Percentiles rank a stretch among this genome's conserved stretches.
These are phyloP conservation scores for Tragelaphus oryx DNA, from an alignment of 2,797 vertebrate species.

Conservation along the genomic window DNA sequence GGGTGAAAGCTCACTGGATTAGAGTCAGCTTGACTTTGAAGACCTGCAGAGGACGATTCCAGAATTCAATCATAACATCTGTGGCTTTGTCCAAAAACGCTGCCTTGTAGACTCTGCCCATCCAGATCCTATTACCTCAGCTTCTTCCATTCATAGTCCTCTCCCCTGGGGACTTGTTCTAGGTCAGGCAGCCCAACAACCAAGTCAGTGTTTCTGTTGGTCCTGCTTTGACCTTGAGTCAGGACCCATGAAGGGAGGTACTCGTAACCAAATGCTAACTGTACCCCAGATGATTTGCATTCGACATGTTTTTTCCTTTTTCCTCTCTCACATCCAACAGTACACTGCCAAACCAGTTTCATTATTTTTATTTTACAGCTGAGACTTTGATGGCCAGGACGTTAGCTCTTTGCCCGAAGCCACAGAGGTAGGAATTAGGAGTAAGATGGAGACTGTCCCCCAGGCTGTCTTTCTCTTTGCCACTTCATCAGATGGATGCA, in stretches of 20 bases:
- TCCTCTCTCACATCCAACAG: neutral
- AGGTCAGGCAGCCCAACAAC: neutral
- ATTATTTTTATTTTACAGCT: neutral
- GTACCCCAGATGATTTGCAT: neutral
- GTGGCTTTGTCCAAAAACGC: neutral
- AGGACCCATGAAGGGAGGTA: neutral
- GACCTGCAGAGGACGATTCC: neutral
- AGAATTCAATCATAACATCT: neutral
- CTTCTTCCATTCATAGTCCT: neutral
- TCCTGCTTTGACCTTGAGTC: neutral
- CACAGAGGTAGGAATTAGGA: neutral
- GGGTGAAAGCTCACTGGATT: neutral
- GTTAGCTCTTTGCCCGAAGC: neutral
- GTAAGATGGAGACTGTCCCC: neutral
- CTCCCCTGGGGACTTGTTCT: rapidly evolving
- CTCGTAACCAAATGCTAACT: neutral
- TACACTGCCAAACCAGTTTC: rapidly evolving
- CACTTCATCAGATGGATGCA: rapidly evolving
- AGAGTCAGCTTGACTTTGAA: neutral
- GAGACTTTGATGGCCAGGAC: neutral
- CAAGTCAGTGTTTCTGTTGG: neutral
- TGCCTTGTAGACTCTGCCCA: neutral
- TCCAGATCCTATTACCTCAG: neutral
- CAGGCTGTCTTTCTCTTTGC: neutral
- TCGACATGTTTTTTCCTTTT: neutral